These are phyloP conservation scores for Tetramorium bicarinatum DNA, from an alignment of 2,888 invertebrate genomes.

Conservation along the genomic window DNA sequence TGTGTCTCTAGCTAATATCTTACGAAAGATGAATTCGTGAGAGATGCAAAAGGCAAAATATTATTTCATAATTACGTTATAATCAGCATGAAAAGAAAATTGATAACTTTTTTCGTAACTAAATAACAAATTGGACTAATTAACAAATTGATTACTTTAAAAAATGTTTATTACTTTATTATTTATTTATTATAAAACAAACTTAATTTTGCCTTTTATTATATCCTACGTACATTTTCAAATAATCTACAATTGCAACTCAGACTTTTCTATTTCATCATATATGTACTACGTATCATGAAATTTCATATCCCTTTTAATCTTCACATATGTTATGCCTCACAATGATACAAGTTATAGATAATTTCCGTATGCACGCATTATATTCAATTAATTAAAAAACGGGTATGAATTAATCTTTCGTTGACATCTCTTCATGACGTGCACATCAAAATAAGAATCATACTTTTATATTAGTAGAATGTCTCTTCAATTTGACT, in stretches of 20 bases:
- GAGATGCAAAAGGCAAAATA: conserved; percentile 45
- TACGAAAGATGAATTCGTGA: conserved; percentile 40
- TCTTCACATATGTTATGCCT: conserved; percentile 64
- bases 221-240: background rate
- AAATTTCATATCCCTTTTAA: conserved; percentile 59
- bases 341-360: conserved; percentile 61
- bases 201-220: background rate
- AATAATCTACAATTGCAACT: background rate
- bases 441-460: conserved; percentile 55
- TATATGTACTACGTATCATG: background rate
- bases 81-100: background rate
- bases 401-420: conserved; percentile 56
- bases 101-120: background rate
- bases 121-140: background rate
- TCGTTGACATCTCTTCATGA: conserved; percentile 60
- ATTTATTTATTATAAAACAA: background rate
- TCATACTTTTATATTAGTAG: conserved; percentile 30
- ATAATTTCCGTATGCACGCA: conserved; percentile 56
- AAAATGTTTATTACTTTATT: background rate
- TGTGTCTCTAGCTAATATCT: conserved; percentile 75
- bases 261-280: background rate
- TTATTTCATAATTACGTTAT: conserved; percentile 45
- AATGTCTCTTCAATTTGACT: background rate
- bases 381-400: conserved; percentile 63
- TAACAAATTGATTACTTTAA: background rate